Base-by-base conservation (phyloP, 2,797 vertebrate genomes). In the Sebastes hopkinsi region DNA sequence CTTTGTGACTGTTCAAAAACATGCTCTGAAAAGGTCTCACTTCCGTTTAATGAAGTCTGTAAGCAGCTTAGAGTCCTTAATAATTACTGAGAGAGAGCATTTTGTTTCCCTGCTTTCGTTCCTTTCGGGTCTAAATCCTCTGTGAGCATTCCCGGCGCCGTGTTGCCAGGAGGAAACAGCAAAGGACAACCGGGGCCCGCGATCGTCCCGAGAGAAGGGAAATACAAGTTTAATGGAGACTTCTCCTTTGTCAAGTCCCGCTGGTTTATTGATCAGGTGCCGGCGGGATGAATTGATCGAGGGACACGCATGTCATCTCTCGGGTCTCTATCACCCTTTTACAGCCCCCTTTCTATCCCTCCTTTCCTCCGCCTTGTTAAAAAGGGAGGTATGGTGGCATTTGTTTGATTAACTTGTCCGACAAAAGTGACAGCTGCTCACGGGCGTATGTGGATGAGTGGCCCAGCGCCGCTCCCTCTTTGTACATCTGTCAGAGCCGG, bases 391-490 rank as follows among this genome's bases (percentile, higher is more conserved):
- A 98, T 97, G 98, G 97, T 99, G 98, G 98, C 98, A 99, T 99
- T 99, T 99, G 98, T 97, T 98, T 99, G 98, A 99, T 99, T 99
- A 99, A 99, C 98, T 99, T 97, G 97, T 97, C 97, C 94, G 96
- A 99, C 97, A 98, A 99, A 99, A 99, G 98, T 98, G 98, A 98
- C 98, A 99, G 98, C 98, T 99, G 98, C 97, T 96, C 96, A 95
- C 93, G 96, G 97, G 96, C 96, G 96, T 96, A 96, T 97, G 97
- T 97, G 97, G 98, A 97, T 97, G 97, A 99, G 97, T 97, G 97
- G 97, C 97, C 96, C 97, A 97, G 98, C 95, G 97, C 97, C 97
- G 97, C 97, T 98, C 98, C 97, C 97, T 97, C 98, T 99, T 99
- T 99, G 98, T 99, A 98, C 98, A 98, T 99, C 98, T 99, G 98